Evolutionary conservation across 2,797 vertebrate species (phyloP).

Genomic region (Sebastes reedi): DNA sequence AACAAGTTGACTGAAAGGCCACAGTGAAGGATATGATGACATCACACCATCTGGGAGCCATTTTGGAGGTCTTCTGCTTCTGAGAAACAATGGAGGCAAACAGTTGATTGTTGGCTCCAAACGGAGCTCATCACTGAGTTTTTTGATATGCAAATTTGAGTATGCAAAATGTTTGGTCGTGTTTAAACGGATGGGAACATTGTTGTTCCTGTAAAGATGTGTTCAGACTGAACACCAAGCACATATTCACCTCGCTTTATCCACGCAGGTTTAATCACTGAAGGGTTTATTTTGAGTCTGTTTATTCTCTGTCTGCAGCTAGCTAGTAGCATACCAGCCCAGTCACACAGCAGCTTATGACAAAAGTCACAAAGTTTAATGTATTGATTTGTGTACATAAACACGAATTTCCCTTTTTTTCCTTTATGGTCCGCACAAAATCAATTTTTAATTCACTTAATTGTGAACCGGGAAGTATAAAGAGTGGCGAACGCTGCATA

Average conservation of each 20-base stretch:
- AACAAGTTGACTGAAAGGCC: slow-evolving; percentile 11
- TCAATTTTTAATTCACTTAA: no score
- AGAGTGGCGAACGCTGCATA: no score
- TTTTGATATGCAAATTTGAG: slow-evolving; percentile 10
- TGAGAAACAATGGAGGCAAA: neutral
- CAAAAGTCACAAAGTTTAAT: no score
- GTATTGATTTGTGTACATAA: no score
- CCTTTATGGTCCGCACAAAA: no score
- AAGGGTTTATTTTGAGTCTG: neutral
- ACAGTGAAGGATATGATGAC: neutral
- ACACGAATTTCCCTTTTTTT: no score
- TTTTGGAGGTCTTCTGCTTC: neutral
- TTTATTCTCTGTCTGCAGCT: neutral
- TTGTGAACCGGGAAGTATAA: no score
- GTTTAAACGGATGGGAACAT: neutral
- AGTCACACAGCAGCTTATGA: no score
- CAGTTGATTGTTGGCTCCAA: neutral
- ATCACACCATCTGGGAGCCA: slow-evolving; percentile 12
- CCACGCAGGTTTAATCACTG: no score
- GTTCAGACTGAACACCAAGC: neutral
- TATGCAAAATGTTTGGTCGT: neutral
- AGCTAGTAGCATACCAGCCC: neutral
- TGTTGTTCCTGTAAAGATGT: neutral
- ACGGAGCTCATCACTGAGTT: neutral
- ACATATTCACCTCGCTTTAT: neutral